Evolutionary conservation across 2,797 vertebrate genomes (phyloP).

Genomic region (Furcifer pardalis): DNA sequence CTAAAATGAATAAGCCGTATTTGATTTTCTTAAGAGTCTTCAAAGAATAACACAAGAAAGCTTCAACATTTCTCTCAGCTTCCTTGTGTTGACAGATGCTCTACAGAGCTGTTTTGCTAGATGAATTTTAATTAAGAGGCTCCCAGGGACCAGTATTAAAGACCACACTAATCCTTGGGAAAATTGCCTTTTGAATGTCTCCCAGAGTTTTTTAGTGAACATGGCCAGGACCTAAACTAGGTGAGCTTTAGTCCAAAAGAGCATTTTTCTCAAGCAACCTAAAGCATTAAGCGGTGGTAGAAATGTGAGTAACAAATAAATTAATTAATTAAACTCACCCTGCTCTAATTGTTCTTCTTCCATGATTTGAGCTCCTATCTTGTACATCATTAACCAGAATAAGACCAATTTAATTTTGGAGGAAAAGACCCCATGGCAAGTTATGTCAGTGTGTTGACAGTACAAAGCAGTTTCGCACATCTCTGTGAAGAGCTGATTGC

Average conservation of each 20-base stretch:
- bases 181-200: not conserved
- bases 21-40: constrained; percentile 45
- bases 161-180: not conserved
- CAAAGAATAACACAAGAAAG: constrained; percentile 15
- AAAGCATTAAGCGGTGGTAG: too few species aligned
- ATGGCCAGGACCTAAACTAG: not conserved
- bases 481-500: too few species aligned
- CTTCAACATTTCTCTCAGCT: constrained; percentile 37
- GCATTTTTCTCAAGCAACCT: not conserved
- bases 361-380: not conserved
- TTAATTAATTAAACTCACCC: too few species aligned
- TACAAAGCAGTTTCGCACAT: not conserved
- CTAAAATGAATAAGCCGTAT: constrained; percentile 40
- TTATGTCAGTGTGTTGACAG: not conserved
- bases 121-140: constrained; percentile 26
- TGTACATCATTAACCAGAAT: not conserved
- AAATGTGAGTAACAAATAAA: too few species aligned
- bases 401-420: not conserved
- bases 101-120: constrained; percentile 21
- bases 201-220: not conserved
- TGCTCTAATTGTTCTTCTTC: not conserved
- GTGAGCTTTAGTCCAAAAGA: not conserved
- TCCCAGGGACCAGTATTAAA: fast-evolving
- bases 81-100: constrained; percentile 21
- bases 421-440: not conserved